Conservation (phyloP, 1,140 invertebrate genomes). For the Mycetomoellerius zeteki region DNA sequence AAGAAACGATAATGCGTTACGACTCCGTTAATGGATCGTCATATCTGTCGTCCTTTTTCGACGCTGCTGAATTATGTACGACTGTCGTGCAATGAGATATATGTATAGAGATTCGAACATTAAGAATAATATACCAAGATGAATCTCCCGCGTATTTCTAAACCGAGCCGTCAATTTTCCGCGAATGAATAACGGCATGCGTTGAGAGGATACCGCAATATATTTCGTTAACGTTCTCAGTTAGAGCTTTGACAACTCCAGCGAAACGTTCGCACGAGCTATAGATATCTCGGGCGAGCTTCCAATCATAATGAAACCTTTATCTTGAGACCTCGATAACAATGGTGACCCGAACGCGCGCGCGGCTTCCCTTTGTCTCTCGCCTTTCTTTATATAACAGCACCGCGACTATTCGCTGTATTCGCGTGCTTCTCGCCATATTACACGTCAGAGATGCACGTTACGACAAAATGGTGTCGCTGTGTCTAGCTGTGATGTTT, state of each 20-base stretch:
- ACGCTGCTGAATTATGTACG: conserved; percentile 38
- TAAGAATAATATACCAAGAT: conserved; percentile 46
- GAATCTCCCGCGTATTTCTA: conserved; percentile 18
- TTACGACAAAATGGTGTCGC: conserved; percentile 13
- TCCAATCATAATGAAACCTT: conserved; percentile 48
- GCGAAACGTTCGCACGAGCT: not conserved
- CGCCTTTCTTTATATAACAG: conserved; percentile 27
- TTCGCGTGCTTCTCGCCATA: conserved; percentile 7
- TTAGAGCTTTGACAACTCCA: no score
- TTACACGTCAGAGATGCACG: conserved; percentile 17
- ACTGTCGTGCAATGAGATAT: no score
- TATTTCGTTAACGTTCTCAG: conserved; percentile 36
- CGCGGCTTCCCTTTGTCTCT: conserved; percentile 25
- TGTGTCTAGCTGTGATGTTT: conserved; percentile 25
- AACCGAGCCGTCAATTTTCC: conserved; percentile 25
- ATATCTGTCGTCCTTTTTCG: conserved; percentile 36
- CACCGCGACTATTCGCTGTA: not conserved
- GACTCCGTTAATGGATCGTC: conserved; percentile 63
- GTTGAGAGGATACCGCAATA: conserved; percentile 20
- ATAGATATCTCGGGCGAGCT: not conserved
- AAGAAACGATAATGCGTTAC: conserved; percentile 63
- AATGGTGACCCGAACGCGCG: conserved; percentile 9
- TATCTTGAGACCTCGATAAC: conserved; percentile 22
- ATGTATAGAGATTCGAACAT: conserved; percentile 3
- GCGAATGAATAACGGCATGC: conserved; percentile 27